Evolutionary conservation across 2,797 vertebrate genomes (phyloP).

Genomic region (Chiroxiphia lanceolata): DNA sequence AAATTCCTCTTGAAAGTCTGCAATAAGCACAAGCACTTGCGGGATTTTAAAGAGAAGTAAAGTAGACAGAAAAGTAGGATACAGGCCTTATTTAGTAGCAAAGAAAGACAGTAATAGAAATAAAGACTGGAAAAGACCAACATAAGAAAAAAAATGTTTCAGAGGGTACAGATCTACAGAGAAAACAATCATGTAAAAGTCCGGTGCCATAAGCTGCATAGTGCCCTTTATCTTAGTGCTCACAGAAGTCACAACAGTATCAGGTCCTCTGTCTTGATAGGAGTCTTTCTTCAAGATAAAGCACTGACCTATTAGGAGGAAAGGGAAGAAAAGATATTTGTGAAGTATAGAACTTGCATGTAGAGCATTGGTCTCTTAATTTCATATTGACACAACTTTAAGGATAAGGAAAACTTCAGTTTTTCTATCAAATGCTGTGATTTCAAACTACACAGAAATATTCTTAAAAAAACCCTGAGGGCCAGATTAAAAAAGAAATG

Average conservation of each 20-base stretch:
- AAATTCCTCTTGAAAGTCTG: background rate
- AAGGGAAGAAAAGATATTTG: background rate
- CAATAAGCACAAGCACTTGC: accelerated
- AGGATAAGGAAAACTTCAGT: background rate
- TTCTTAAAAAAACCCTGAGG: background rate
- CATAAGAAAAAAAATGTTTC: background rate
- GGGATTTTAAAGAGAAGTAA: background rate
- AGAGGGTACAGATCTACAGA: background rate
- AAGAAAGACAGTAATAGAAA: background rate
- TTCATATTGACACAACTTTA: background rate
- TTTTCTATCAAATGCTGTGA: background rate
- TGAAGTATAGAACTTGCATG: background rate
- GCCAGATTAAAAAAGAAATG: background rate
- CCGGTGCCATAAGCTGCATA: background rate
- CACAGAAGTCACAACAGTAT: background rate
- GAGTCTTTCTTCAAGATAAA: background rate
- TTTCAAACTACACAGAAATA: background rate
- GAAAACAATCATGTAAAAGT: background rate
- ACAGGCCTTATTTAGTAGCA: background rate
- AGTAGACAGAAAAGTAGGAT: background rate
- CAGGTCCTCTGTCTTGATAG: background rate
- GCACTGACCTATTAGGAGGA: background rate
- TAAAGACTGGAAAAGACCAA: background rate
- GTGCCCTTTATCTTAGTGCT: background rate
- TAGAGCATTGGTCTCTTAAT: background rate